phyloP scores from a whole-genome alignment of 1,140 invertebrate genomes.

The Danaus melanippus region DNA sequence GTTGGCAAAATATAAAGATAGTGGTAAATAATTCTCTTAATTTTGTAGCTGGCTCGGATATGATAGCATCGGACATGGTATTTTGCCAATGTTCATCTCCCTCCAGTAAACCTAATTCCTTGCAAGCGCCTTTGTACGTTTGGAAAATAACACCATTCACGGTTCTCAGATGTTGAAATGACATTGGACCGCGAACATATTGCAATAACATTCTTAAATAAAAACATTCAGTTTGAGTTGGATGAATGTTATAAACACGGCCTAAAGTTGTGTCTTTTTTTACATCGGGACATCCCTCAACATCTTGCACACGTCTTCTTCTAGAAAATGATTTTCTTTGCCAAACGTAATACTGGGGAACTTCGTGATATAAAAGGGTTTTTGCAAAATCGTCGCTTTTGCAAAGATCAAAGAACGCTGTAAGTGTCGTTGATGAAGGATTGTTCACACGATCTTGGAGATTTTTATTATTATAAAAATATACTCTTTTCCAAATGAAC shows the following conservation, averaged over 20 bases:
- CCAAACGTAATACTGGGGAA: too few species aligned
- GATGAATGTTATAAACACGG: slow-evolving; percentile 52
- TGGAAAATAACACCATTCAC: slow-evolving; percentile 36
- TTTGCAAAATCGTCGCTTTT: too few species aligned
- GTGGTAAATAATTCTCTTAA: slow-evolving; percentile 32
- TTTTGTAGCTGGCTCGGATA: slow-evolving; percentile 27
- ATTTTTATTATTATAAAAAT: too few species aligned
- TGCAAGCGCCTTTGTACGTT: slow-evolving; percentile 31
- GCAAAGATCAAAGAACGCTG: too few species aligned
- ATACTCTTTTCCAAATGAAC: too few species aligned
- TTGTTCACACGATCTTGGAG: too few species aligned
- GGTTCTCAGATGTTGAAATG: slow-evolving; percentile 39
- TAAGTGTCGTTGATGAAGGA: too few species aligned
- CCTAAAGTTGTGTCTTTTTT: slow-evolving; percentile 32
- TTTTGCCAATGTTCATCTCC: slow-evolving; percentile 32
- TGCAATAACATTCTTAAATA: slow-evolving; percentile 55
- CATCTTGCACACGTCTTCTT: too few species aligned
- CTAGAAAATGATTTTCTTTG: too few species aligned
- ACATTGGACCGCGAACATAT: slow-evolving; percentile 43
- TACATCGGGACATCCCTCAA: slow-evolving; percentile 1
- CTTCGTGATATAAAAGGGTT: too few species aligned
- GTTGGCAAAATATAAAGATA: slow-evolving; percentile 30
- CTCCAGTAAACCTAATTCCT: slow-evolving; percentile 29
- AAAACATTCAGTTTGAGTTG: slow-evolving; percentile 49
- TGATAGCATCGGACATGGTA: slow-evolving; percentile 24